Evolutionary conservation across 2,113 vertebrate genomes (phyloP).

Genomic region (Elaphurus davidianus): DNA sequence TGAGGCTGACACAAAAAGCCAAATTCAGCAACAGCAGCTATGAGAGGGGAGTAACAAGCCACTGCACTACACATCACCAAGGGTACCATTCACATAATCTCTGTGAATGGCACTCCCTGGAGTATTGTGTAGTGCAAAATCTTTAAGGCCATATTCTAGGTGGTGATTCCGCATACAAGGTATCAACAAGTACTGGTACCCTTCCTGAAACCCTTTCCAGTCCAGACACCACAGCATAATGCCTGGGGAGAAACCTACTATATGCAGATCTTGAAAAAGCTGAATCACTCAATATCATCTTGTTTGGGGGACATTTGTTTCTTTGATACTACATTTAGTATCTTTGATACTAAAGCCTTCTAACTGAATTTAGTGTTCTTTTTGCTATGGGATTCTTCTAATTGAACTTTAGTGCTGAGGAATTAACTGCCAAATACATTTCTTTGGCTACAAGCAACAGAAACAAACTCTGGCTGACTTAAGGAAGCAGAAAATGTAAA

Average conservation of each 20-base stretch:
- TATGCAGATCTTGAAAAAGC: background rate
- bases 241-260: background rate
- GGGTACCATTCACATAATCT: background rate
- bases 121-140: background rate
- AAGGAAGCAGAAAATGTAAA: slow-evolving; percentile 13
- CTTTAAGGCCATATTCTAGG: background rate
- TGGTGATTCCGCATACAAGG: background rate
- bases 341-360: background rate
- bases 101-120: background rate
- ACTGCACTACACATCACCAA: background rate
- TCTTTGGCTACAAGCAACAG: background rate
- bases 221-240: background rate
- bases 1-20: background rate
- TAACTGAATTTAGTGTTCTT: background rate
- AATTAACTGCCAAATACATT: background rate
- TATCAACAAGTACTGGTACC: background rate
- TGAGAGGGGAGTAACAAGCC: background rate
- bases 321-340: too few relatives aligned
- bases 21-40: background rate
- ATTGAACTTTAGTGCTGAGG: background rate
- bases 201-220: background rate
- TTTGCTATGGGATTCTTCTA: background rate
- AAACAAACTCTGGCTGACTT: background rate
- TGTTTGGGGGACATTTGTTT: too few relatives aligned
- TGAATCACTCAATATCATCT: background rate